Base-by-base conservation (phyloP, 2,113 vertebrate species). In the Triplophysa dalaica region DNA sequence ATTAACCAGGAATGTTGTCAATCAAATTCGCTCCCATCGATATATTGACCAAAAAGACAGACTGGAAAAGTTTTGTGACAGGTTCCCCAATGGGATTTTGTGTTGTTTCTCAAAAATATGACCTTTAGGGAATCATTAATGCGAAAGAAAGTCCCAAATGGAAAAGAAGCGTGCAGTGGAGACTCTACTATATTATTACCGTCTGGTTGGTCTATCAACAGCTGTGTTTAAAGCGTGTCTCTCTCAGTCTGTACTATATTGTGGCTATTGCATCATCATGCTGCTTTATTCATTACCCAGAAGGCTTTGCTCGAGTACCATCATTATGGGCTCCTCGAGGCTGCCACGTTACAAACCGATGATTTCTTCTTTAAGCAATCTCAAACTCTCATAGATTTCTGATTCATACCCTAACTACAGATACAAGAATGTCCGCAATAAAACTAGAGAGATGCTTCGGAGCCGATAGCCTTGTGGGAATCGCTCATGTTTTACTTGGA, bases 211-310 rank as follows among this genome's bases (percentile, higher is more conserved):
- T 43, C 70, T 78, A 73, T 82, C 62, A 54, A 70, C 74, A 75
- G 69, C 77, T 69, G 65, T 78, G n/a, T 29, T 76, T 58, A 41
- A 73, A 73, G 62, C n/a, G 12, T 65, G 45, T 64, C 65, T 73
- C 70, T 54, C 16, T 50, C 63, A 60, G 33, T 62, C 70, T 58
- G 54, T 67, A 62, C 41, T 56, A 61, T 64, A 54, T 48, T 45
- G 45, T 19, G 61, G 61, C 77, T 63, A 76, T 77, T 62, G 56
- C 77, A 64, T 82, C 72, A 75, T 19, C 45, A 64, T 43, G 68
- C 81, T 78, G 81, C 69, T 83, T 79, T 79, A 62, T 43, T 70
- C 78, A 81, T 85, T 81, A 79, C 54, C 73, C 61, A 65, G 62
- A 54, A 54, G 61, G 22, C 26, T 56, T 62, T 67, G 11, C 10